These are phyloP conservation scores for Oxyura jamaicensis DNA, from an alignment of 2,113 vertebrate genomes.

Conservation along the genomic window DNA sequence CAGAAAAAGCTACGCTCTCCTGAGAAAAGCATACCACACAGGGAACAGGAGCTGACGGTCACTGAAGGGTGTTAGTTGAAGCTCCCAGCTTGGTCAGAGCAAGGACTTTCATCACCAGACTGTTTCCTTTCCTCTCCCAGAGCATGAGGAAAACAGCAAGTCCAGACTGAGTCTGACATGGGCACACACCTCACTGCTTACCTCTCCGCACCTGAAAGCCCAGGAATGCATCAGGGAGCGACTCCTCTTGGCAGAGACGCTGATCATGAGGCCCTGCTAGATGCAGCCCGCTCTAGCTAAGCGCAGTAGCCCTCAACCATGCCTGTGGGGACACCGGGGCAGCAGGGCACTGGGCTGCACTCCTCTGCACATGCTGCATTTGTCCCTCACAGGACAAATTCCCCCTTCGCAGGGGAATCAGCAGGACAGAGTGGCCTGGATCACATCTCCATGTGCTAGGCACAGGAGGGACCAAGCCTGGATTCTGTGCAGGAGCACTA, in stretches of 20 bases:
- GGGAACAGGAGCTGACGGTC: background rate
- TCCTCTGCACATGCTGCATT: background rate
- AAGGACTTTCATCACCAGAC: background rate
- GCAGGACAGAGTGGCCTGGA: background rate
- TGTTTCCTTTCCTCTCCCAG: background rate
- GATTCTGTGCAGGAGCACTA: background rate
- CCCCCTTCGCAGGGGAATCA: background rate
- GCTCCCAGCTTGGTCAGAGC: background rate
- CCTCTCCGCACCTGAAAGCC: background rate
- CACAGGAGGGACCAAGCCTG: background rate
- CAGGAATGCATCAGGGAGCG: conserved; percentile 22
- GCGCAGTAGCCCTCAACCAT: background rate
- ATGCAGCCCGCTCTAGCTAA: background rate
- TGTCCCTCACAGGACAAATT: background rate
- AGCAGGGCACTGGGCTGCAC: background rate
- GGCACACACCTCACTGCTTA: background rate
- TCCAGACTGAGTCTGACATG: background rate
- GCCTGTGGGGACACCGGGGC: background rate
- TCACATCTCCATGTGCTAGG: background rate
- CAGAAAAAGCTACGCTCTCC: background rate
- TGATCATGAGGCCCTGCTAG: background rate
- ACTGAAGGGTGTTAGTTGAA: background rate
- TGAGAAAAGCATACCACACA: background rate
- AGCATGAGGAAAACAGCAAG: conserved; percentile 23
- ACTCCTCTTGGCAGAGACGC: background rate